These are phyloP conservation scores for Pedetes capensis DNA, from an alignment of 2,113 vertebrate species.

Conservation along the genomic window DNA sequence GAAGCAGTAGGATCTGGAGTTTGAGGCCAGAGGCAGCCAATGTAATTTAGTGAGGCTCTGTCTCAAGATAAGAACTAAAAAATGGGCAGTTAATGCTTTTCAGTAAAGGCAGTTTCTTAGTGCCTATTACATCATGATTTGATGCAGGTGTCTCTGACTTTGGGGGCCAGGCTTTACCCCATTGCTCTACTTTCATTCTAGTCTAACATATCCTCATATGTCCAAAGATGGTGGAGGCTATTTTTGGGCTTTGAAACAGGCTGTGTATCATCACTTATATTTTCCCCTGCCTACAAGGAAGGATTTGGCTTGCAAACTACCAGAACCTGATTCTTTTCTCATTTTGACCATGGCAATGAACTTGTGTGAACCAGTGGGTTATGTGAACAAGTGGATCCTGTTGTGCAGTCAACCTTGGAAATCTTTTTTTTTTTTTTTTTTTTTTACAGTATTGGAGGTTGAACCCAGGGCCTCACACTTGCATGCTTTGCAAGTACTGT, in stretches of 20 bases:
- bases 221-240: background rate
- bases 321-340: background rate
- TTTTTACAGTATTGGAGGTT: too few species aligned
- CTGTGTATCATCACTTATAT: background rate
- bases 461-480: too few species aligned
- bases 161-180: background rate
- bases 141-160: background rate
- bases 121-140: background rate
- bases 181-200: background rate
- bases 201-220: background rate
- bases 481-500: too few species aligned
- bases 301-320: background rate
- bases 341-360: background rate
- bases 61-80: too few species aligned
- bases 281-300: background rate
- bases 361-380: background rate
- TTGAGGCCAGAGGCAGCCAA: too few species aligned
- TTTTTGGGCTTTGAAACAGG: background rate
- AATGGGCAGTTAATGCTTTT: too few species aligned
- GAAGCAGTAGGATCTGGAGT: too few species aligned
- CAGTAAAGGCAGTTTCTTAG: too few species aligned
- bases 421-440: too few species aligned
- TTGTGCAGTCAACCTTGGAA: background rate
- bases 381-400: background rate
- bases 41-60: too few species aligned